These are phyloP conservation scores for Hydropotes inermis DNA, from an alignment of 2,113 vertebrate genomes.

Conservation along the genomic window DNA sequence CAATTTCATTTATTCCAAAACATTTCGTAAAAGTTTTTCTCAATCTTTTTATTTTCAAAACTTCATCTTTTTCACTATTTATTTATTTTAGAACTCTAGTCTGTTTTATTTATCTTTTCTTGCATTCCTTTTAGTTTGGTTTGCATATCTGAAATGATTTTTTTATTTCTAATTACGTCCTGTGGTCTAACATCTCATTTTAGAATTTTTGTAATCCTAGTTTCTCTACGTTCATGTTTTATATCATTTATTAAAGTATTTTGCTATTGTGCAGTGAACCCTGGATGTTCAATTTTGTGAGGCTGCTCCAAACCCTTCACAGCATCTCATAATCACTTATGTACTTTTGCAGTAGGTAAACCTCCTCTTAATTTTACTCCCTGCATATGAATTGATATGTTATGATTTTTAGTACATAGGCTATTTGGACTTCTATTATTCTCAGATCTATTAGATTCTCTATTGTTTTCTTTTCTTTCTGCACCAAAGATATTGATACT, in stretches of 20 bases:
- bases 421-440: neutral
- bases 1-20: neutral
- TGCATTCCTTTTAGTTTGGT: neutral
- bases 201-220: neutral
- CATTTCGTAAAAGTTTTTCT: neutral
- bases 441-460: neutral
- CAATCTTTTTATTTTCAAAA: neutral
- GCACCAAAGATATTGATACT: neutral
- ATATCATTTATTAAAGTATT: neutral
- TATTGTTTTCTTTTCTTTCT: neutral
- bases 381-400: neutral
- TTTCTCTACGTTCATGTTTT: neutral
- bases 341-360: neutral
- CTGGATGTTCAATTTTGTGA: neutral
- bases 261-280: neutral
- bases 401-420: neutral
- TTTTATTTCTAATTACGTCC: neutral
- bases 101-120: neutral
- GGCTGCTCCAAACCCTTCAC: neutral
- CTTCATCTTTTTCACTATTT: neutral
- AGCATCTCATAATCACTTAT: neutral
- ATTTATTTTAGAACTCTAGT: neutral
- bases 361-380: neutral
- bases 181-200: neutral
- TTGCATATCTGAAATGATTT: neutral